Conservation (phyloP, 2,797 vertebrate species). For the Enteromius argenteus region DNA sequence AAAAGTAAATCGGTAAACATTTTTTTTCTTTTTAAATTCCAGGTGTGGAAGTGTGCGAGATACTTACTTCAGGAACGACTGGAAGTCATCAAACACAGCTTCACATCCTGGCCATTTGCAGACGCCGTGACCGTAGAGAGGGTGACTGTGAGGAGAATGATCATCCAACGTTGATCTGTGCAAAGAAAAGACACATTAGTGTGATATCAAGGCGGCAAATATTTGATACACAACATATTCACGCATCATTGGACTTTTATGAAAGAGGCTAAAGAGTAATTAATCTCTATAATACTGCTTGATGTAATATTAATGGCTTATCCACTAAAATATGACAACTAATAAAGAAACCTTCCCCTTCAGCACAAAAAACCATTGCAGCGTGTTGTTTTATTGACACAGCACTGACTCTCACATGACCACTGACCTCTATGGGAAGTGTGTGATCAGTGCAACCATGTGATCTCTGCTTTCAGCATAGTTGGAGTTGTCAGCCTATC, state of each 20-base stretch:
- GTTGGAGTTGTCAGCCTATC: slow-evolving; percentile 54
- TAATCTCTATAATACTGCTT: slow-evolving; percentile 39
- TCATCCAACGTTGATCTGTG: slow-evolving; percentile 89
- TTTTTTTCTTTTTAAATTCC: background rate
- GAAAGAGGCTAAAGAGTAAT: slow-evolving; percentile 41
- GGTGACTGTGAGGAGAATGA: slow-evolving; percentile 88
- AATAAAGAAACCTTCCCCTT: slow-evolving; percentile 40
- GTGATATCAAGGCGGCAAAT: slow-evolving; percentile 31
- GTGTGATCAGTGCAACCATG: slow-evolving; percentile 60
- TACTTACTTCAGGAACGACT: slow-evolving; percentile 97
- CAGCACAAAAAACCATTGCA: slow-evolving; percentile 1
- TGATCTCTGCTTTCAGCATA: slow-evolving; percentile 59
- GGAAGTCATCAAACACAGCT: slow-evolving; percentile 97
- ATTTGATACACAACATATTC: background rate
- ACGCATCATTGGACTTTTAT: slow-evolving; percentile 15
- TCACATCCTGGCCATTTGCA: slow-evolving; percentile 99
- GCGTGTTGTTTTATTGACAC: slow-evolving; percentile 23
- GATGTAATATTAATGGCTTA: slow-evolving; percentile 42
- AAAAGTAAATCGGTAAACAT: too few relatives aligned
- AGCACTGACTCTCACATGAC: slow-evolving; percentile 4
- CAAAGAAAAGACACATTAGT: slow-evolving; percentile 43
- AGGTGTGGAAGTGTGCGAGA: background rate
- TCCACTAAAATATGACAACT: slow-evolving; percentile 26
- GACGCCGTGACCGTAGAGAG: slow-evolving; percentile 96
- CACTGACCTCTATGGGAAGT: slow-evolving; percentile 42